Evolutionary conservation across 2,797 vertebrate species (phyloP).

Genomic region (Streptopelia turtur): DNA sequence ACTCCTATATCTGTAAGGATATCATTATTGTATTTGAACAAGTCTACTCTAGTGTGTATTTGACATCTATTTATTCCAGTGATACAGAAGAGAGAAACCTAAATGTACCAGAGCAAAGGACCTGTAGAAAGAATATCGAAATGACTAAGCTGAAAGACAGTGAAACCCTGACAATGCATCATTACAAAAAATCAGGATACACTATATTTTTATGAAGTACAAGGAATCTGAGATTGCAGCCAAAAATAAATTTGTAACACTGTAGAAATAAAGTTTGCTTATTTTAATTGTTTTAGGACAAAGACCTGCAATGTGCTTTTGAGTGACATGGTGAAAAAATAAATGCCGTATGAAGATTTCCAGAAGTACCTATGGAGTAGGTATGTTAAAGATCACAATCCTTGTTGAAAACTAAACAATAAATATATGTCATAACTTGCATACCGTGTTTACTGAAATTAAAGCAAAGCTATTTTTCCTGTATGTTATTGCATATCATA

Average conservation of each 20-base stretch:
- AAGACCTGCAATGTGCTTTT: background rate
- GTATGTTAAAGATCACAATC: background rate
- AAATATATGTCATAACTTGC: background rate
- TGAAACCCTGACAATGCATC: background rate
- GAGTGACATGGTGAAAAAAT: background rate
- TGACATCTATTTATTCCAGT: background rate
- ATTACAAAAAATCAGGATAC: fast-evolving
- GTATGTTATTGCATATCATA: background rate
- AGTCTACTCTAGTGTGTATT: background rate
- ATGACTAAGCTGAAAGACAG: background rate
- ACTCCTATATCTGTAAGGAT: background rate
- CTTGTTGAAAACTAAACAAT: background rate
- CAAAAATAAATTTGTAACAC: background rate
- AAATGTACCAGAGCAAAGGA: background rate
- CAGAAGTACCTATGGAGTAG: background rate
- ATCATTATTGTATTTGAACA: background rate
- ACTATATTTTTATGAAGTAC: background rate
- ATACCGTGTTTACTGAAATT: background rate
- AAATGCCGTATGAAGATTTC: background rate
- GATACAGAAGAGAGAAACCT: background rate
- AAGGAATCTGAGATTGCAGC: background rate
- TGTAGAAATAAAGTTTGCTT: background rate
- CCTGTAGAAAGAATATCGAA: background rate
- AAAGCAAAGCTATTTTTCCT: background rate
- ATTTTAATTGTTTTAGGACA: background rate